Base-by-base conservation (phyloP, 2,797 vertebrate species). In the Fistularia tabacaria region DNA sequence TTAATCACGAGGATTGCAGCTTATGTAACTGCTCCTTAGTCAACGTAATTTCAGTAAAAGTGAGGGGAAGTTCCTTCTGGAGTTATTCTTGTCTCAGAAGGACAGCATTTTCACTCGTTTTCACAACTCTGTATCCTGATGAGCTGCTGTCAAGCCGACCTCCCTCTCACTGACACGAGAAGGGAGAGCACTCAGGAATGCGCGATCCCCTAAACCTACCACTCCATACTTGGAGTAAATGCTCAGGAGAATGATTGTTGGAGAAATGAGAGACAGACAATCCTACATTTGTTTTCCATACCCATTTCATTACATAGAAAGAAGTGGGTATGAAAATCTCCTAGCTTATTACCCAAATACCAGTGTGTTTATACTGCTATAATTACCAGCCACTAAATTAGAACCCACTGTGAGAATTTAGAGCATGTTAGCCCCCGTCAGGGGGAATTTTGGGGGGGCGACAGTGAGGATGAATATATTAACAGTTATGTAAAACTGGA, bases 311-410 rank as follows among this genome's bases (percentile, higher is more conserved):
- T 25, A 25, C 5, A 25, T 25, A 25, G 25, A 25, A 25, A 25
- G 25, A 25, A 25, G 25, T 25, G 12, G n/a, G 41, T 54, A 53
- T 7, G 49, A 64, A 49, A 3, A 3, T 43, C 66, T 69, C 41
- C 54, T 54, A 60, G 56, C 41, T 14, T 49, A 47, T 66, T 69
- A 58, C 57, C 51, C 12, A 58, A 78, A 80, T 57, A 71, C 57
- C 64, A 40, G 40, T 9, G 45, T 76, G 76, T 80, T 83, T 73
- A 64, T 51, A 62, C 1, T 10, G 58, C 52, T 72, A 51, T 71
- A 61, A 75, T 71, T 74, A 62, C 15, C 13, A 54, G 25, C 5
- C 25, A 5, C 25, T 25, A 54, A 54, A 62, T 71, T 52, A 71
- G 52, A 75, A 11, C 60, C 36, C 42, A 44, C 52, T 53, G 43